phyloP scores from a whole-genome alignment of 2,888 invertebrate genomes.

The Zygogramma bicolorata region DNA sequence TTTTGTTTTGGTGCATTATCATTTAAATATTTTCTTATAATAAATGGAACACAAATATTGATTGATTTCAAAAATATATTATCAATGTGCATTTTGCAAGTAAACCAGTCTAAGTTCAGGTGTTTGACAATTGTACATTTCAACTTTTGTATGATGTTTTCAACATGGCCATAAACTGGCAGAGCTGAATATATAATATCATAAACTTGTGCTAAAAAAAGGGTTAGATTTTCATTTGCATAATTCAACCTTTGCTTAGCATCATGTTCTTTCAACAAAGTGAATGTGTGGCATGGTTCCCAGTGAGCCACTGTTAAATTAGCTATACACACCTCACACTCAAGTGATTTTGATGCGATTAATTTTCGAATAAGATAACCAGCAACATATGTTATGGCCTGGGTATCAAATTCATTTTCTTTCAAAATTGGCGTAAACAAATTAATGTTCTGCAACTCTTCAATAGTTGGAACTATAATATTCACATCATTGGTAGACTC shows the following conservation, averaged over 20 bases:
- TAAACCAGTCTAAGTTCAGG: neutral
- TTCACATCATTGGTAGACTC: neutral
- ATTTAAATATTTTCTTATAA: neutral
- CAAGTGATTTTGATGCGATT: neutral
- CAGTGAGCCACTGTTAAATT: neutral
- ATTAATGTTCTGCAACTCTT: neutral
- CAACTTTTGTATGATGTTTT: neutral
- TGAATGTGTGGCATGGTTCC: neutral
- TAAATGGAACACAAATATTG: neutral
- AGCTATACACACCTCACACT: neutral
- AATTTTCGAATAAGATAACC: neutral
- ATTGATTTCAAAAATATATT: neutral
- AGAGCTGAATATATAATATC: neutral
- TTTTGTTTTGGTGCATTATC: too few relatives aligned
- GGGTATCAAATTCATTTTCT: neutral
- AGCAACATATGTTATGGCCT: neutral
- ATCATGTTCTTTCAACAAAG: neutral
- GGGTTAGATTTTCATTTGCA: neutral
- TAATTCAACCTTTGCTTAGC: neutral
- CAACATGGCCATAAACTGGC: neutral
- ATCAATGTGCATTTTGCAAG: neutral
- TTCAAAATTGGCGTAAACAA: neutral
- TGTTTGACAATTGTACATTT: neutral
- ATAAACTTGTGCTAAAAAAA: neutral
- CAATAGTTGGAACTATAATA: neutral